Percentiles rank a stretch among this genome's conserved stretches.
Evolutionary conservation across 2,888 invertebrate species (phyloP).

Genomic region (Dryococelus australis): DNA sequence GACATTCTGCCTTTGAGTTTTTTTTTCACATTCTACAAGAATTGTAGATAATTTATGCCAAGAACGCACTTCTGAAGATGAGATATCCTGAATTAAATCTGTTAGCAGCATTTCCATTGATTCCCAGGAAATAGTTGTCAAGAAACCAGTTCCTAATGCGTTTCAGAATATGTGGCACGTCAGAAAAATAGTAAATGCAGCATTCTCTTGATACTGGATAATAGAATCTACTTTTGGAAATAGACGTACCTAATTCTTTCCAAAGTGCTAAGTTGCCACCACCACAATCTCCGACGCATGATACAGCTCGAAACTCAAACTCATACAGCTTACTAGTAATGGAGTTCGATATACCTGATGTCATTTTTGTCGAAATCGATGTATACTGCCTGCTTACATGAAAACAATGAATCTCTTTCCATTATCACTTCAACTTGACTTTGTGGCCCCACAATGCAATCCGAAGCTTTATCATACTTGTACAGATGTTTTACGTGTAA

Average conservation of each 20-base stretch:
- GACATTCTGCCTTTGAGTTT: constrained; percentile 1
- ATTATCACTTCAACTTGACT: constrained; percentile 48
- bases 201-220: constrained; percentile 47
- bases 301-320: no score
- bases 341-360: constrained; percentile 47
- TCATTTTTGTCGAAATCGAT: constrained; percentile 48
- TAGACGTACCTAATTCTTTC: constrained; percentile 47
- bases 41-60: constrained; percentile 6
- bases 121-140: constrained; percentile 47
- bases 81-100: not conserved
- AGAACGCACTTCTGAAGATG: not conserved
- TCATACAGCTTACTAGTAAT: constrained; percentile 41
- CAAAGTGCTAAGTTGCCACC: constrained; percentile 51
- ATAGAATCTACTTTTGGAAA: constrained; percentile 45
- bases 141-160: constrained; percentile 49
- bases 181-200: constrained; percentile 49
- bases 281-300: constrained; percentile 46
- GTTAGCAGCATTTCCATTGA: not conserved
- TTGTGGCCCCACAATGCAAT: constrained; percentile 28
- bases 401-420: constrained; percentile 46
- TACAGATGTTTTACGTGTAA: not conserved
- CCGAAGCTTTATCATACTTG: constrained; percentile 22
- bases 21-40: not conserved
- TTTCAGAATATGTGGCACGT: constrained; percentile 51
- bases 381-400: constrained; percentile 49